phyloP scores from a whole-genome alignment of 2,113 vertebrate genomes.

The Tragelaphus imberbis region DNA sequence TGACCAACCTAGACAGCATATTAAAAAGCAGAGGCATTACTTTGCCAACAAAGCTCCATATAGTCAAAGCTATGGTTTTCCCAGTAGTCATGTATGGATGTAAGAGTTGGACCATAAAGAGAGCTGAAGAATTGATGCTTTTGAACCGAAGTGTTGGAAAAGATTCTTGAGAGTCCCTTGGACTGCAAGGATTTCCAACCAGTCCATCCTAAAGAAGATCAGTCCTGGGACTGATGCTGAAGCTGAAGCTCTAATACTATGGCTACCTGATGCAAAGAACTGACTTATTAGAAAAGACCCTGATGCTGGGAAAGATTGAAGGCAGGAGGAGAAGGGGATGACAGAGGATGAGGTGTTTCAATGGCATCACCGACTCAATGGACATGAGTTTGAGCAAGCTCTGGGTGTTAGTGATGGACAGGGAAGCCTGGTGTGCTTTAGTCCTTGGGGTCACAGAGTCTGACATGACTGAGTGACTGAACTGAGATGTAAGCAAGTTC shows the following conservation, averaged over 20 bases:
- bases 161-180: neutral
- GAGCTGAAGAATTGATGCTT: neutral
- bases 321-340: neutral
- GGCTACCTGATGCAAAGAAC: neutral
- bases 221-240: neutral
- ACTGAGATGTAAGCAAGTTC: neutral
- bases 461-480: neutral
- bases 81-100: neutral
- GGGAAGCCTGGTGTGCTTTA: neutral
- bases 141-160: neutral
- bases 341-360: neutral
- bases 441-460: neutral
- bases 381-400: neutral
- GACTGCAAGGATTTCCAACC: neutral
- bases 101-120: neutral
- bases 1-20: neutral
- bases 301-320: neutral
- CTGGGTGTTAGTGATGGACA: neutral
- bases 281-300: neutral
- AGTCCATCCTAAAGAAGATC: neutral
- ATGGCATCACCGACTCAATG: neutral
- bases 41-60: neutral
- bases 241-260: neutral
- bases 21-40: neutral
- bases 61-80: neutral